These are phyloP conservation scores for Contarinia nasturtii DNA, from an alignment of 1,140 invertebrate species.

Conservation along the genomic window DNA sequence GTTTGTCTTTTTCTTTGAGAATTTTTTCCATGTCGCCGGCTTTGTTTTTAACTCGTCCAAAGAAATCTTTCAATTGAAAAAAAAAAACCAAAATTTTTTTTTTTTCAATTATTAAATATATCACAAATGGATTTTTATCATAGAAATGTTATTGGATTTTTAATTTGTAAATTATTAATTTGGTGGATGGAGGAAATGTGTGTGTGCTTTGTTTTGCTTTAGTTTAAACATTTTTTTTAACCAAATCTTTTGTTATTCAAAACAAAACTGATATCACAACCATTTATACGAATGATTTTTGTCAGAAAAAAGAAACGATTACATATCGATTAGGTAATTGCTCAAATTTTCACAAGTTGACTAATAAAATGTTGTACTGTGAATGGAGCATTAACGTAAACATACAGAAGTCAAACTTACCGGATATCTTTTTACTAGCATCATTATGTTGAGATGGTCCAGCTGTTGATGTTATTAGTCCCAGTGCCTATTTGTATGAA, in stretches of 20 bases:
- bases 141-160: neutral
- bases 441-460: conserved; percentile 76
- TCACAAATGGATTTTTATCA: too few species aligned
- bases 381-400: neutral
- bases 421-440: conserved; percentile 83
- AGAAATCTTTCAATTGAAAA: conserved; percentile 52
- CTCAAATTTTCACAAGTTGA: neutral
- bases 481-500: conserved; percentile 31
- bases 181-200: neutral
- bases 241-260: neutral
- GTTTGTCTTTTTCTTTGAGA: conserved; percentile 80
- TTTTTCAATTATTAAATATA: too few species aligned
- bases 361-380: neutral
- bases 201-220: neutral
- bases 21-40: conserved; percentile 76
- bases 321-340: neutral
- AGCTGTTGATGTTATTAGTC: conserved; percentile 64
- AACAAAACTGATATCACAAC: neutral
- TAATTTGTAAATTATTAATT: too few species aligned
- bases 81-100: neutral
- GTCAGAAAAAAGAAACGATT: too few species aligned
- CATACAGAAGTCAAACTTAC: conserved; percentile 30
- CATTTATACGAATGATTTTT: too few species aligned
- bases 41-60: conserved; percentile 80
- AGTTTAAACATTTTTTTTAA: neutral